Conservation (phyloP, 2,888 invertebrate species). For the Neelides folsomi region DNA sequence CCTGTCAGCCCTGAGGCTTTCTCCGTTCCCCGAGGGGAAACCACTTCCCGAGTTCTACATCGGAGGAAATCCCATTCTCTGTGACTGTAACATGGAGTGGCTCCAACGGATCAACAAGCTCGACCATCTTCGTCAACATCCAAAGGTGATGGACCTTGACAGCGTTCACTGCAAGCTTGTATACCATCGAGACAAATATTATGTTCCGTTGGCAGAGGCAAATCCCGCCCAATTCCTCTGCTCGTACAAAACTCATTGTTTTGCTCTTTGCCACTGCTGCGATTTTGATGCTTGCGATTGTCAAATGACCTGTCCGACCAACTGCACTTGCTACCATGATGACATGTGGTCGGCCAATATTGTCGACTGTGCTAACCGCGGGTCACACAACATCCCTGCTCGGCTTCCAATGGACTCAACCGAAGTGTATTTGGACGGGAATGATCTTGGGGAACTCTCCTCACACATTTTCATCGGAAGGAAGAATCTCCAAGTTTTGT, state of each 20-base stretch:
- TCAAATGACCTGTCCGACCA: conserved; percentile 86
- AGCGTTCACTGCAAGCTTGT: conserved; percentile 77
- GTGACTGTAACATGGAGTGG: conserved; percentile 94
- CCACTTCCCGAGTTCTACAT: conserved; percentile 80
- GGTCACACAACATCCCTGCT: conserved; percentile 5
- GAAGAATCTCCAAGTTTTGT: conserved; percentile 73
- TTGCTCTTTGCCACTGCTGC: conserved; percentile 86
- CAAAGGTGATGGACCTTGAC: conserved; percentile 77
- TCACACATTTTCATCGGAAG: conserved; percentile 83
- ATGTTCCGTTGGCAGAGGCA: conserved; percentile 66
- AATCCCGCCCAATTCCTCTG: conserved; percentile 75
- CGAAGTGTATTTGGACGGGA: conserved; percentile 83
- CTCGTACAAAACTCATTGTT: conserved; percentile 82
- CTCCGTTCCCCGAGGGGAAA: conserved; percentile 61
- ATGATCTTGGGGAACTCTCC: conserved; percentile 70
- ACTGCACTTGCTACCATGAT: conserved; percentile 88
- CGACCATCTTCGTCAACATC: conserved; percentile 69
- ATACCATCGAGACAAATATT: conserved; percentile 68
- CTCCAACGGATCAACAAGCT: conserved; percentile 76
- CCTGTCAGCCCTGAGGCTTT: conserved; percentile 69
- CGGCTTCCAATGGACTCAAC: conserved; percentile 79
- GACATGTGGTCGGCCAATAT: conserved; percentile 85
- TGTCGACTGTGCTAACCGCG: conserved; percentile 65
- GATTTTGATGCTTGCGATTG: conserved; percentile 93
- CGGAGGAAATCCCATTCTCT: conserved; percentile 84